Conservation (phyloP, 2,113 vertebrate genomes). For the Pelecanus crispus region DNA sequence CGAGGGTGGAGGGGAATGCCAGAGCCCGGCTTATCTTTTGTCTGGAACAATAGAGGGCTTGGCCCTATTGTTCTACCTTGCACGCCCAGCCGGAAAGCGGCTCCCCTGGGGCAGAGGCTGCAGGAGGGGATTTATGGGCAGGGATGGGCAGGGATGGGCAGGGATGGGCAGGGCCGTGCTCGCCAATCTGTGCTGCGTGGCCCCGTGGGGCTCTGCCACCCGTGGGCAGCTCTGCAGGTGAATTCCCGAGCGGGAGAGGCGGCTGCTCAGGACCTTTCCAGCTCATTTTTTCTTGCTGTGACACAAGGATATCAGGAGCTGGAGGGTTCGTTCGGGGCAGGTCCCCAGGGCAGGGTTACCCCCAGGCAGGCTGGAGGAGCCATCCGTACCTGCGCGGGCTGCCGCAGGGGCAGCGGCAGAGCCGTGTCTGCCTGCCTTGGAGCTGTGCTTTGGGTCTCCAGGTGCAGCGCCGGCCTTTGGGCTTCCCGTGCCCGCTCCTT, state of each 20-base stretch:
- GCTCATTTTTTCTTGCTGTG: neutral
- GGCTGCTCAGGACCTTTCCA: neutral
- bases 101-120: neutral
- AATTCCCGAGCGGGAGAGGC: neutral
- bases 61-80: constrained; percentile 54
- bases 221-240: neutral
- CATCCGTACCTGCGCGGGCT: rapidly evolving
- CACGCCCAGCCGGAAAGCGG: neutral
- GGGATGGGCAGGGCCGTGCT: neutral
- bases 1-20: neutral
- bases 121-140: neutral
- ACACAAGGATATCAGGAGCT: neutral
- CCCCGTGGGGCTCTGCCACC: neutral
- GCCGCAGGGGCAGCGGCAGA: neutral
- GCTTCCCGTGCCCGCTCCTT: rapidly evolving
- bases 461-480: neutral
- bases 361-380: neutral
- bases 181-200: rapidly evolving
- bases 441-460: neutral
- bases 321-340: neutral
- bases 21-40: constrained; percentile 40
- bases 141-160: neutral
- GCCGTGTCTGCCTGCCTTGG: neutral
- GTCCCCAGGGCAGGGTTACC: neutral
- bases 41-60: constrained; percentile 49